Conservation (phyloP, 2,113 vertebrate species). For the Misgurnus mizolepis region DNA sequence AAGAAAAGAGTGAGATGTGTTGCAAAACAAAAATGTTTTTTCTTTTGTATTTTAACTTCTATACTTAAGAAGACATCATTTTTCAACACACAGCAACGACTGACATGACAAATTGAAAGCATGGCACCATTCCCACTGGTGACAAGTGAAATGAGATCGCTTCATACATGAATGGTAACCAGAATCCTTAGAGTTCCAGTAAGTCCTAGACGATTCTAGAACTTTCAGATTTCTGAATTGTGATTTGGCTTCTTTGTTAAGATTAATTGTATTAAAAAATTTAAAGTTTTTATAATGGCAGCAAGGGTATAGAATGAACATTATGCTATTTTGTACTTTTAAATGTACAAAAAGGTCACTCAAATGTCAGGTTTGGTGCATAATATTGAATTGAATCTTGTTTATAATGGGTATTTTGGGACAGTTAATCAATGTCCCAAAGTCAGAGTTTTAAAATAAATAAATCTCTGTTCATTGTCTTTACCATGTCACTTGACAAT, state of each 20-base stretch:
- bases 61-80: neutral
- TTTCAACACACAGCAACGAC: neutral
- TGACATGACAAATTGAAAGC: neutral
- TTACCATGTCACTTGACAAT: neutral
- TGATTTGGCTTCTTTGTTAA: too few relatives aligned
- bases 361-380: neutral
- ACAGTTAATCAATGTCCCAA: conserved; percentile 38
- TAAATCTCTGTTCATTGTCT: conserved; percentile 30
- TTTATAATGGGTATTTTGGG: conserved; percentile 12
- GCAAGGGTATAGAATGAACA: too few relatives aligned
- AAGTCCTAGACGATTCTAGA: neutral
- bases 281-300: too few relatives aligned
- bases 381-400: neutral
- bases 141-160: neutral
- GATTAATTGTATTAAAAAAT: too few relatives aligned
- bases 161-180: neutral
- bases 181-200: neutral
- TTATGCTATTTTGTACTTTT: too few relatives aligned
- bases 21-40: neutral
- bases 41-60: neutral
- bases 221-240: too few relatives aligned
- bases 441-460: conserved; percentile 2
- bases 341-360: neutral
- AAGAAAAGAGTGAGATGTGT: neutral
- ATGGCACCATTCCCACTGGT: neutral